Base-by-base conservation (phyloP, 2,113 vertebrate species). In the Dascyllus trimaculatus region DNA sequence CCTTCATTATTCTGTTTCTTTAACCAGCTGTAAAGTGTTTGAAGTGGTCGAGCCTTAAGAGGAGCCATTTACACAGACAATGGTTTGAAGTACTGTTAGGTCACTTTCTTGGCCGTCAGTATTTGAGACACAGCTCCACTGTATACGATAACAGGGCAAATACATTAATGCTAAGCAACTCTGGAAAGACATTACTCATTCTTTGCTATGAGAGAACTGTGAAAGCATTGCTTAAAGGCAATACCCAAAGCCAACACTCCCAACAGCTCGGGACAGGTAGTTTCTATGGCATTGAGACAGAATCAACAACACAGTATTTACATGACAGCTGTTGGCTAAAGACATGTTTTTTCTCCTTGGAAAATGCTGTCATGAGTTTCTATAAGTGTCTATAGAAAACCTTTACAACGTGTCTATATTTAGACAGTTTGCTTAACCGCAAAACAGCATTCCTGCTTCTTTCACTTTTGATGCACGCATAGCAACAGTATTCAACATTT, bases 261-360 rank as follows among this genome's bases (percentile, higher is more conserved):
- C 73, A 87, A 88, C 88, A 87, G 67, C 84, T 89, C 21, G 35
- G 81, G 88, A 85, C 89, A 91, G 86, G 91, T 89, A 80, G 92
- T 92, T 94, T 88, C 93, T 90, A 91, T 92, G 92, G 89, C 29
- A 19, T 64, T 79, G 58, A 78, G 71, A 76, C 77, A 82, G 65
- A 84, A 88, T 91, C 91, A 90, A 92, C 85, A 90, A 88, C 77
- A 80, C 56, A 80, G 75, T 68, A 52, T 76, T 88, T 82, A 71
- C 59, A 89, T 89, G 85, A 84, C 87, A 88, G 87, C 80, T 83
- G 82, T 56, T 89, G 87, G 82, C 80, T 85, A n/a, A 81, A 66
- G 67, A 61, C 1, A 0, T 69, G 67, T 65, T 82, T 82, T 79
- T 75, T 85, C 69, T 59, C 35, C 26, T 18, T 38, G 71, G 43